Conservation (phyloP, 2,888 invertebrate genomes). For the Drosophila helvetica region DNA sequence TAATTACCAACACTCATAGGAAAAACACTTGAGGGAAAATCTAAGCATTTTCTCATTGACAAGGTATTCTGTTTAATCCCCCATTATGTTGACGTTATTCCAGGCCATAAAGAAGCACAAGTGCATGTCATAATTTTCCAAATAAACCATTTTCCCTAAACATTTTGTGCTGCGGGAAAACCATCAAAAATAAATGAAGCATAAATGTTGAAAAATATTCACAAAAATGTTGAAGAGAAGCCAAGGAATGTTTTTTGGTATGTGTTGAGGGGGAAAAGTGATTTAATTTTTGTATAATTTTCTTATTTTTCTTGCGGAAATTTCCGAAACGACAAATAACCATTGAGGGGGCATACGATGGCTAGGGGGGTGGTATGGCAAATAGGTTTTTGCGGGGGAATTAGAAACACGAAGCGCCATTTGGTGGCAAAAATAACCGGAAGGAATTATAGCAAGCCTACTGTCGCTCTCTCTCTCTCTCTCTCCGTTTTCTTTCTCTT, state of each 20-base stretch:
- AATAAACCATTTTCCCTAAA: conserved; percentile 53
- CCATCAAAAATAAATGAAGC: conserved; percentile 76
- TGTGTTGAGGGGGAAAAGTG: conserved; percentile 42
- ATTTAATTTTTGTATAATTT: conserved; percentile 58
- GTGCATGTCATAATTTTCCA: conserved; percentile 39
- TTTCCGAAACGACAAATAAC: conserved; percentile 32
- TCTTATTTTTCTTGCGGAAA: conserved; percentile 41
- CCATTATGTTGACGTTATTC: conserved; percentile 23
- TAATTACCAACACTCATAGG: too few relatives aligned
- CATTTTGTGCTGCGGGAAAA: conserved; percentile 39
- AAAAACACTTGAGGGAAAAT: not conserved
- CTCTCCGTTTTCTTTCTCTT: not conserved
- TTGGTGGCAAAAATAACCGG: conserved; percentile 69
- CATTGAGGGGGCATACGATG: conserved; percentile 26
- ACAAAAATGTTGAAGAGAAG: conserved; percentile 24
- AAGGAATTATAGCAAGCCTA: conserved; percentile 74
- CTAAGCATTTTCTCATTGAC: not conserved
- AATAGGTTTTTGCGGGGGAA: conserved; percentile 61
- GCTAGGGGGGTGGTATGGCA: conserved; percentile 19
- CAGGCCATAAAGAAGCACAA: conserved; percentile 31
- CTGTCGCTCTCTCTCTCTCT: not conserved
- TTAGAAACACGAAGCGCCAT: conserved; percentile 66
- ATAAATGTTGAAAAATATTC: conserved; percentile 67
- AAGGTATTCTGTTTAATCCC: conserved; percentile 23
- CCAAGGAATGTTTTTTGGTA: conserved; percentile 5